Percentiles rank a stretch among this genome's conserved stretches.
phyloP scores from a whole-genome alignment of 2,888 invertebrate species.

The Diaphora mendica region DNA sequence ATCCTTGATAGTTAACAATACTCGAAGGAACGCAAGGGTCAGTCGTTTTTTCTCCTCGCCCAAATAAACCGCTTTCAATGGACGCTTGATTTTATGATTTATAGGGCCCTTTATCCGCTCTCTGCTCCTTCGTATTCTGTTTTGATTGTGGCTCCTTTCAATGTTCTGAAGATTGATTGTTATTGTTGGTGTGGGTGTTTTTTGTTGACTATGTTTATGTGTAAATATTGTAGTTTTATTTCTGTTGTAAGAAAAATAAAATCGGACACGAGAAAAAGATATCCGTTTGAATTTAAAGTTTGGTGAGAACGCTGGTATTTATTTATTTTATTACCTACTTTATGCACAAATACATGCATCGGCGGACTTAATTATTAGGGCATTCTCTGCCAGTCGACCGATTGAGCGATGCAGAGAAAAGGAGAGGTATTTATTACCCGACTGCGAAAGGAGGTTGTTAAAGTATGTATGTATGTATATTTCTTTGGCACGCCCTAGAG shows the following conservation, averaged over 20 bases:
- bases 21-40: constrained; percentile 69
- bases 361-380: too few species aligned
- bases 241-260: constrained; percentile 58
- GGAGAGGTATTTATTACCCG: too few species aligned
- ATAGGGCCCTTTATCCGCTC: constrained; percentile 82
- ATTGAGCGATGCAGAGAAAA: too few species aligned
- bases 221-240: constrained; percentile 79
- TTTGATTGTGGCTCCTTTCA: constrained; percentile 85
- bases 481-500: too few species aligned
- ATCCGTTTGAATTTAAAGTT: constrained; percentile 31
- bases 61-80: constrained; percentile 82
- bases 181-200: constrained; percentile 81
- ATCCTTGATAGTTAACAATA: constrained; percentile 68
- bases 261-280: constrained; percentile 46
- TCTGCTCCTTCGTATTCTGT: constrained; percentile 81
- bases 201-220: constrained; percentile 75
- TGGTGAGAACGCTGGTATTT: constrained; percentile 16
- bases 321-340: constrained; percentile 9
- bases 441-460: too few species aligned
- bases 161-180: constrained; percentile 83
- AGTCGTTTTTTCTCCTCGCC: constrained; percentile 73
- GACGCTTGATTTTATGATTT: constrained; percentile 85
- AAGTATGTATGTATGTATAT: too few species aligned
- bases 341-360: too few species aligned
- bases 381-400: too few species aligned